Percentiles rank a stretch among this genome's conserved stretches.
phyloP scores from a whole-genome alignment of 2,113 vertebrate genomes.

The Parus major region DNA sequence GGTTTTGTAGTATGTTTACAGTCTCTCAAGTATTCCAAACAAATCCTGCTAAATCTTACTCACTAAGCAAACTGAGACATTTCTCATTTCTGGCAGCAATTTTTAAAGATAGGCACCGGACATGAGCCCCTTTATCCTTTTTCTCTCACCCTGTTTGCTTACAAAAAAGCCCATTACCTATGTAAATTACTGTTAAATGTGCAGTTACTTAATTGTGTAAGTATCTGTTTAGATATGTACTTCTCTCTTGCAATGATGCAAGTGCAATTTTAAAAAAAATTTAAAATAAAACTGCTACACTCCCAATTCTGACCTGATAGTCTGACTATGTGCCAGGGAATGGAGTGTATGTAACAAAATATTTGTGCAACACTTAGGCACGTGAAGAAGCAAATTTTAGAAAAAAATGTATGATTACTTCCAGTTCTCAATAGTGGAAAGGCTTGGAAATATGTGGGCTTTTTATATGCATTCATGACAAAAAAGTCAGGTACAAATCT shows the following conservation, averaged over 20 bases:
- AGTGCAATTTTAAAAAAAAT: neutral
- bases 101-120: conserved; percentile 1
- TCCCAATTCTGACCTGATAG: neutral
- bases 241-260: neutral
- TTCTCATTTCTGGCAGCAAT: conserved; percentile 13
- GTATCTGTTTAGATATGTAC: neutral
- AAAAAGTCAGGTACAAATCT: neutral
- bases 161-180: neutral
- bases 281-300: neutral
- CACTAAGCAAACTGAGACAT: neutral
- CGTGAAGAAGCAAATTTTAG: neutral
- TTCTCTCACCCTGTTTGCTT: neutral
- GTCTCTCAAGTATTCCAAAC: conserved; percentile 49
- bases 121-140: neutral
- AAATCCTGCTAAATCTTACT: conserved; percentile 34
- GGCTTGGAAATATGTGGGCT: neutral
- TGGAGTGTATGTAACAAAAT: neutral
- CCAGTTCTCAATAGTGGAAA: neutral
- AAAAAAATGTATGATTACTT: neutral
- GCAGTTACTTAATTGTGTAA: neutral
- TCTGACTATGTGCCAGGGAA: neutral
- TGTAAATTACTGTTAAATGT: neutral
- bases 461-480: neutral
- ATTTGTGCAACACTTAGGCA: neutral
- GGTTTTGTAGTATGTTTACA: conserved; percentile 49